Evolutionary conservation across 2,797 vertebrate genomes (phyloP), one percentile per base, ranked within the genome.

Genomic region (Thalassophryne amazonica): DNA sequence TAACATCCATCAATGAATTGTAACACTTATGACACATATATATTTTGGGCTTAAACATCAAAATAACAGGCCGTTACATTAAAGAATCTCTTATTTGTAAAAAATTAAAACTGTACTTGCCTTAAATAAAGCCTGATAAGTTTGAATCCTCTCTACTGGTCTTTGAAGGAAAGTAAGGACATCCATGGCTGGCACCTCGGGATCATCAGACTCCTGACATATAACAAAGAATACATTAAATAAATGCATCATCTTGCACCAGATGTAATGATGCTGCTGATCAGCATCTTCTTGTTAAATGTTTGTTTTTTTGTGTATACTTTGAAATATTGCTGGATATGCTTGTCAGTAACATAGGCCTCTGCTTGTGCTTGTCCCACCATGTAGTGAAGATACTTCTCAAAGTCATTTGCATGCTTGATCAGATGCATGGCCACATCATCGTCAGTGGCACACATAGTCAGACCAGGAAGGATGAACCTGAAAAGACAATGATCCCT

Each of bases 381-480:
- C 64, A 98, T 88, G 75, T 93, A 98, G 75, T 92, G 91, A 55
- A 99, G 90, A 69, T 98, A 95, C 51, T 90, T 94, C 63, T 93
- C 93, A 47, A 98, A 95, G 37, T 92, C 91, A 1, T 73, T 87
- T 5, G 89, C 63, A 0, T 93, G 91, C 64, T 92, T 92, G 72
- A 97, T 90, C 47, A 98, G 92, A 73, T 91, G 92, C 89, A 95
- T 92, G 42, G 95, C 97, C 27, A 98, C 91, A 0, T 99, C 97
- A 0, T 98, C 97, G 0, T 99, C 97, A 0, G 96, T 97, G 60
- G 85, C 86, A 32, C 95, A 96, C 20, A 55, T 73, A 56, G 80
- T 89, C 36, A 98, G 65, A 35, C 91, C 87, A 13, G 79, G 84
- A 6, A 95, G 84, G 67, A 98, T 86, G 6, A 73, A 88, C 3